Evolutionary conservation across 1,140 invertebrate genomes (phyloP).

Genomic region (Drosophila oshimai): DNA sequence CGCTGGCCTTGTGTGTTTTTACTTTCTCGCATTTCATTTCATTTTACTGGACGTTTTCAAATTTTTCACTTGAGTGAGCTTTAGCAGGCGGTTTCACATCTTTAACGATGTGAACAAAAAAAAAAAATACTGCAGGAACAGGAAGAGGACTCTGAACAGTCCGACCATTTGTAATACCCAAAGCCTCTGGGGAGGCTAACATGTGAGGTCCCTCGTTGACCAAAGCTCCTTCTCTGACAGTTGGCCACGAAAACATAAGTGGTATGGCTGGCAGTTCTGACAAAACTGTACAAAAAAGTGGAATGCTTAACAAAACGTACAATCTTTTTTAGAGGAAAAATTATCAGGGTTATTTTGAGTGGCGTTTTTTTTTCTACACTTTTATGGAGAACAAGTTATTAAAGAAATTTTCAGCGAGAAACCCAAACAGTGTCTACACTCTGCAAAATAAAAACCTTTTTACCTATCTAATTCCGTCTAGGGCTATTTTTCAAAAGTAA

Average conservation of each 20-base stretch:
- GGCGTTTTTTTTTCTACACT: too few relatives aligned
- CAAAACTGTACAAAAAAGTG: background rate
- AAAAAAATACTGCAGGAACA: background rate
- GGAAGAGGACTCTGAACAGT: conserved; percentile 10
- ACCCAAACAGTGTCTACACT: too few relatives aligned
- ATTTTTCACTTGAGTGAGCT: conserved; percentile 72
- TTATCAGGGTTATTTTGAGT: too few relatives aligned
- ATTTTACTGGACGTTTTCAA: conserved; percentile 76
- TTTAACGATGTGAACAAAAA: conserved; percentile 42
- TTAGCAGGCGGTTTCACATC: conserved; percentile 60
- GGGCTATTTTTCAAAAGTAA: too few relatives aligned
- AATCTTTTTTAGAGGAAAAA: too few relatives aligned
- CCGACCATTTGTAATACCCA: conserved; percentile 68
- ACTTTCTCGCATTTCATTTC: conserved; percentile 55
- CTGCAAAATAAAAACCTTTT: too few relatives aligned
- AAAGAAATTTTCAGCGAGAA: too few relatives aligned
- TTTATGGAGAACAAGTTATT: too few relatives aligned
- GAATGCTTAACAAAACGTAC: too few relatives aligned
- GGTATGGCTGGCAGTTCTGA: background rate
- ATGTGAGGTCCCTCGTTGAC: conserved; percentile 34
- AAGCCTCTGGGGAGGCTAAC: conserved; percentile 38
- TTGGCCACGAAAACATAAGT: conserved; percentile 9
- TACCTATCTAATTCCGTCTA: too few relatives aligned
- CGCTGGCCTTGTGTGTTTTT: conserved; percentile 9
- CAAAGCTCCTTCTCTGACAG: background rate